Evolutionary conservation across 2,113 vertebrate species (phyloP).

Genomic region (Hipposideros armiger): DNA sequence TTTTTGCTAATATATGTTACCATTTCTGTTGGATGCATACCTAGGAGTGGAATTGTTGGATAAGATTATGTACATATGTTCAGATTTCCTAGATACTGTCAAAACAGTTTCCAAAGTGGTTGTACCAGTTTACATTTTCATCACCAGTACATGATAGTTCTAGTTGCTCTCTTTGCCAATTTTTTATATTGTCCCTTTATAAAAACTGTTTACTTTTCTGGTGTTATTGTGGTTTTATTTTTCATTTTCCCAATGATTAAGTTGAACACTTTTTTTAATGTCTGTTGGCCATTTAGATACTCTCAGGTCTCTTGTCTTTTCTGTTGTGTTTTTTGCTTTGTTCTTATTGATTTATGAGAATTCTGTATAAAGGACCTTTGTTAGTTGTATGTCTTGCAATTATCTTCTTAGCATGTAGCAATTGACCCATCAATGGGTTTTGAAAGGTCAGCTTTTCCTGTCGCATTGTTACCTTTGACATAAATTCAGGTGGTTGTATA

Average conservation of each 20-base stretch:
- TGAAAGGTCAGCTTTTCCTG: background rate
- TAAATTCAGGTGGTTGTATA: background rate
- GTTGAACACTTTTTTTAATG: background rate
- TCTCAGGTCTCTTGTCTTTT: background rate
- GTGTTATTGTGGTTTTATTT: slow-evolving; percentile 40
- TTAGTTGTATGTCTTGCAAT: background rate
- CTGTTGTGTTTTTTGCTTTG: background rate
- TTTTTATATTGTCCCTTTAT: background rate
- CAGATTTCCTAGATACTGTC: background rate
- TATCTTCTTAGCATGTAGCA: background rate
- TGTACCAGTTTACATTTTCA: background rate
- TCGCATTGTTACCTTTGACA: background rate
- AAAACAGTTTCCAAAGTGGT: background rate
- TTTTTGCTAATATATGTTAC: slow-evolving; percentile 6
- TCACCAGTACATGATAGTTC: background rate
- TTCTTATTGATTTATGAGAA: background rate
- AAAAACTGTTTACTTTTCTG: background rate
- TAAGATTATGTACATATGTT: background rate
- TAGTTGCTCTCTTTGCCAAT: background rate
- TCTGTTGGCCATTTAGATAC: slow-evolving; percentile 8
- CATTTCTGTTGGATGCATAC: background rate
- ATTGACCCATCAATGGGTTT: background rate
- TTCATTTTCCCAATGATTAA: slow-evolving; percentile 13
- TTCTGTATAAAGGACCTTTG: background rate
- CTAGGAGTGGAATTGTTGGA: background rate